Evolutionary conservation across 2,888 invertebrate species (phyloP), one percentile per base, ranked within the genome.

Genomic region (Nemotelus pantherinus): DNA sequence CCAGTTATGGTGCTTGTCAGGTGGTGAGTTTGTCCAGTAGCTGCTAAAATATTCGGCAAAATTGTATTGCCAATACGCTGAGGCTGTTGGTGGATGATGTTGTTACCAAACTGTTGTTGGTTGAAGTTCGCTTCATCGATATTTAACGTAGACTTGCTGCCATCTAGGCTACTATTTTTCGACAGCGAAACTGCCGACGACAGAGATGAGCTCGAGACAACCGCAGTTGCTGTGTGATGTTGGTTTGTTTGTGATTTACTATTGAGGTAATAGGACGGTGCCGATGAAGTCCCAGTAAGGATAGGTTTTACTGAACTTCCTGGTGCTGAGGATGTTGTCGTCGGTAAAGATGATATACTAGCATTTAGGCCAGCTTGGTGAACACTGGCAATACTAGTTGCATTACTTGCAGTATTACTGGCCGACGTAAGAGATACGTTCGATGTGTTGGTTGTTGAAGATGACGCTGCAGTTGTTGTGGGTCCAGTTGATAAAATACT

Each of bases 271-370:
- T 79, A 77, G 39, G 77, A 79, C 45, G 72, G 72, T 6, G 68
- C 53, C 10, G 77, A 70, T 2, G 77, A 75, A 25, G 79, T 78
- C 44, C 67, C 78, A 9, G 48, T 77, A n/a, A 67, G 75, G 57
- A 48, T 77, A 3, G 77, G 82, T 6, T 82, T 81, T 57, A 83
- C 82, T 58, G 83, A 82, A 53, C 82, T 76, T 41, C 81, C 80
- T 44, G 81, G 82, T n/a, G 89, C 86, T 88, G 88, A 80, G 80
- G 82, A 75, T 82, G 81, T 58, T 82, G 79, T 53, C 79, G 81
- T 79, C n/a, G 64, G 50, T 9, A 77, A 50, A 4, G 67, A 67
- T 39, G 77, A 7, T 43, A 67, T 45, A 50, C 63, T 74, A 2
- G 74, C 48, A 50, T 74, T 74, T 10, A 68, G 70, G n/a, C 65